Base-by-base conservation (phyloP, 2,797 vertebrate genomes). In the Hydrocynus forskahlii region DNA sequence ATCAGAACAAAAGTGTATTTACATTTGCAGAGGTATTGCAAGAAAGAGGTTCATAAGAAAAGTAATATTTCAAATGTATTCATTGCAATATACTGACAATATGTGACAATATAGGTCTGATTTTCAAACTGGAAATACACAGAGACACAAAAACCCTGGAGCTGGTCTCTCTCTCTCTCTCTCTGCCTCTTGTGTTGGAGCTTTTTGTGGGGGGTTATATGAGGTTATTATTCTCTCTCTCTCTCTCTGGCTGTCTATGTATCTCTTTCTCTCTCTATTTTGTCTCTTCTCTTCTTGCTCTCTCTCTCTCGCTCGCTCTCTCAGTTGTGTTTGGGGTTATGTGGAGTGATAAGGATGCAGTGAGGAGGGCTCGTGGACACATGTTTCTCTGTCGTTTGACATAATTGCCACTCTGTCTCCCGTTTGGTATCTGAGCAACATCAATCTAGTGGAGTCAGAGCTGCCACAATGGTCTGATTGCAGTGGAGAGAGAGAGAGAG, bases 331-430 rank as follows among this genome's bases (percentile, higher is more conserved):
- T 93, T 91, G 88, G 81, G 89, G 92, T 64, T 94, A 94, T 92
- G 91, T 92, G 89, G 91, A 93, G 93, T 87, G 89, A 94, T 94
- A 94, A 94, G 92, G 93, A 91, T 91, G 90, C 90, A 86, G 89
- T 86, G 16, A 88, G 87, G 83, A 88, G 87, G 89, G 87, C 91
- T 91, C 88, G 84, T 87, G 92, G 93, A 94, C 94, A 95, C 88
- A 90, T 93, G 93, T 94, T 92, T 94, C 91, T 93, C 84, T 88
- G 83, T 87, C 91, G 89, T 85, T 85, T 93, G 94, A 95, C 93
- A 95, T 93, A 94, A 94, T 94, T 94, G 94, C 92, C 92, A 93
- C 93, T 94, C 92, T 93, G 91, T 92, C 90, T 91, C 91, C 93
- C 89, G 64, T 92, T 93, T 94, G 92, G 93, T 92, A 94, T 94